Conservation (phyloP, 2,888 invertebrate species). For the Pheosia gnoma region DNA sequence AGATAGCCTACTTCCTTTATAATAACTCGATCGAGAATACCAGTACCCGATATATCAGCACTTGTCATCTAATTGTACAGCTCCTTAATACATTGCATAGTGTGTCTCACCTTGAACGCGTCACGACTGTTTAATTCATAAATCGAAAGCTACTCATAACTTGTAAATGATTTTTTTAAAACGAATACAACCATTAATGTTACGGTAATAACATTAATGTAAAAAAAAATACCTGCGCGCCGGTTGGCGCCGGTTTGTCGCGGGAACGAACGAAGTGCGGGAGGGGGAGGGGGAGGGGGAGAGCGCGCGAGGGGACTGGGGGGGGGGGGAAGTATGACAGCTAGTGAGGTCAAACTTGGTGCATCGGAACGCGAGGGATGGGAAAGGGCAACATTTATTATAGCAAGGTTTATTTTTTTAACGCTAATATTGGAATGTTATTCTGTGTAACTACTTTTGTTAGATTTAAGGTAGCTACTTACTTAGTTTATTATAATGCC, state of each 20-base stretch:
- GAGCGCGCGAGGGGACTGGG: slow-evolving; percentile 16
- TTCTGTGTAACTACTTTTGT: not conserved
- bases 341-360: slow-evolving; percentile 70
- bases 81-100: not conserved
- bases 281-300: slow-evolving; percentile 23
- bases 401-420: slow-evolving; percentile 24
- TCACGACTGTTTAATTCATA: not conserved
- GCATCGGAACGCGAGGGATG: slow-evolving; percentile 57
- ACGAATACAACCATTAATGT: not conserved
- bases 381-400: slow-evolving; percentile 20
- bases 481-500: not conserved
- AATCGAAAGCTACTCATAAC: not conserved
- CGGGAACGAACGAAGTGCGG: slow-evolving; percentile 39
- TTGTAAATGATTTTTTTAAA: not conserved
- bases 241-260: slow-evolving; percentile 72
- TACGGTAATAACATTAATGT: slow-evolving; percentile 33
- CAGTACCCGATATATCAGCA: not conserved
- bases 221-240: slow-evolving; percentile 47
- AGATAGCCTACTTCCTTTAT: slow-evolving; percentile 1
- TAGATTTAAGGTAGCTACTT: too few species aligned
- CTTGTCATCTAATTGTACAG: not conserved
- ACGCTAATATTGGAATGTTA: not conserved
- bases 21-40: not conserved
- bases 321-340: slow-evolving; percentile 45
- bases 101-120: not conserved